These are phyloP conservation scores for Leptinotarsa peninsularis DNA, from an alignment of 2,888 invertebrate species.

Conservation along the genomic window DNA sequence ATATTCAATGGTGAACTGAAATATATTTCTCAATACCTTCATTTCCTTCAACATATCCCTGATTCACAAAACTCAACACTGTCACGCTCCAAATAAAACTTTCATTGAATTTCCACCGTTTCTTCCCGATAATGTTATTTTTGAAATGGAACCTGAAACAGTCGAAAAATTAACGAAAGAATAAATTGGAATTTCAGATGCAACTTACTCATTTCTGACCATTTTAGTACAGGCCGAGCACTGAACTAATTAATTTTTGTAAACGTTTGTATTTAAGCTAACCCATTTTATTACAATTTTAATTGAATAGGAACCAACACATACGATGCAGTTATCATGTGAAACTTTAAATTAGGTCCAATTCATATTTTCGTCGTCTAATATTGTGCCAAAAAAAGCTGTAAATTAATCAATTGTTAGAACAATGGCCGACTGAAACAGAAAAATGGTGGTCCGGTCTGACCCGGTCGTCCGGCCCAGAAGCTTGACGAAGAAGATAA, in stretches of 20 bases:
- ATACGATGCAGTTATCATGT: too few species aligned
- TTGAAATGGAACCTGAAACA: neutral
- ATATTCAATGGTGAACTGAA: neutral
- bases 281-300: neutral
- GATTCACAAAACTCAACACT: conserved; percentile 4
- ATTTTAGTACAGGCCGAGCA: neutral
- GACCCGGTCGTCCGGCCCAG: too few species aligned
- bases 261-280: neutral
- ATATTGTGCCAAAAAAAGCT: too few species aligned
- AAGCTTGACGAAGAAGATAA: too few species aligned
- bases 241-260: conserved; percentile 5
- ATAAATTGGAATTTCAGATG: neutral
- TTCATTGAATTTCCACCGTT: neutral
- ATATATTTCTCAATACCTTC: neutral
- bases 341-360: too few species aligned
- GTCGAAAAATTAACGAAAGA: neutral
- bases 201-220: neutral
- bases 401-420: too few species aligned
- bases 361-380: too few species aligned
- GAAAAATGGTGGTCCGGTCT: too few species aligned
- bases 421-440: too few species aligned
- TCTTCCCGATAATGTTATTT: neutral
- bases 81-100: neutral
- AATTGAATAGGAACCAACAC: neutral
- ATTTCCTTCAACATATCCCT: conserved; percentile 3